Percentiles rank a stretch among this genome's conserved stretches.
These are phyloP conservation scores for Hesperophylax magnus DNA, from an alignment of 1,140 invertebrate species.

Conservation along the genomic window DNA sequence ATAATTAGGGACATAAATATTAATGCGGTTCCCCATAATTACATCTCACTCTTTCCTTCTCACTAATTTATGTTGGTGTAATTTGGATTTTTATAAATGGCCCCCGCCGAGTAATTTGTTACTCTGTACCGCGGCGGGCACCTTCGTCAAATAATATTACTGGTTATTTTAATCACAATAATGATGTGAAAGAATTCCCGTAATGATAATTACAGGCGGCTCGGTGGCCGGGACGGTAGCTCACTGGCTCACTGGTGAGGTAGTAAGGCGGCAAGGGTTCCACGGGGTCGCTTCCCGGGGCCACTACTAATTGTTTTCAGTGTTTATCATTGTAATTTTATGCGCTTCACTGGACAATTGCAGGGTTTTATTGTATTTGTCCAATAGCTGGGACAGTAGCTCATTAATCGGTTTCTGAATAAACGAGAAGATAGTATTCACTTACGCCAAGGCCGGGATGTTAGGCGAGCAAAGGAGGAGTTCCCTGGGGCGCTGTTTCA, in stretches of 20 bases:
- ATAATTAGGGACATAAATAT: conserved; percentile 59
- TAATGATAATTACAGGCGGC: conserved; percentile 58
- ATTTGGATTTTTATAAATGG: conserved; percentile 59
- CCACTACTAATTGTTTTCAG: not conserved
- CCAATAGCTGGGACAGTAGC: too few relatives aligned
- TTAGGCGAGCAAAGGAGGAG: too few relatives aligned
- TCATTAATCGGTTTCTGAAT: too few relatives aligned
- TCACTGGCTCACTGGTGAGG: not conserved
- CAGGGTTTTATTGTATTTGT: too few relatives aligned
- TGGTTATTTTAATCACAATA: conserved; percentile 27
- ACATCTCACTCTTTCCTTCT: conserved; percentile 58
- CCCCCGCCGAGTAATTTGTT: conserved; percentile 57
- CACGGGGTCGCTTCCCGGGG: not conserved
- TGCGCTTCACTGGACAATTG: not conserved
- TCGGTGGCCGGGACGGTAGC: conserved; percentile 12
- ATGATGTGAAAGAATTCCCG: conserved; percentile 55
- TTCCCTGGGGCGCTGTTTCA: too few relatives aligned
- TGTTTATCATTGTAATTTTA: not conserved
- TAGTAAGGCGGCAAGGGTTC: too few relatives aligned
- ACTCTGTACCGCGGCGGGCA: conserved; percentile 46
- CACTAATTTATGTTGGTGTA: conserved; percentile 58
- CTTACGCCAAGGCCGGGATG: too few relatives aligned
- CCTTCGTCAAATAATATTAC: conserved; percentile 55
- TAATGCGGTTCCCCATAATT: conserved; percentile 58
- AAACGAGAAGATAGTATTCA: too few relatives aligned